Evolutionary conservation across 2,113 vertebrate species (phyloP).

Genomic region (Rhinogobius similis): DNA sequence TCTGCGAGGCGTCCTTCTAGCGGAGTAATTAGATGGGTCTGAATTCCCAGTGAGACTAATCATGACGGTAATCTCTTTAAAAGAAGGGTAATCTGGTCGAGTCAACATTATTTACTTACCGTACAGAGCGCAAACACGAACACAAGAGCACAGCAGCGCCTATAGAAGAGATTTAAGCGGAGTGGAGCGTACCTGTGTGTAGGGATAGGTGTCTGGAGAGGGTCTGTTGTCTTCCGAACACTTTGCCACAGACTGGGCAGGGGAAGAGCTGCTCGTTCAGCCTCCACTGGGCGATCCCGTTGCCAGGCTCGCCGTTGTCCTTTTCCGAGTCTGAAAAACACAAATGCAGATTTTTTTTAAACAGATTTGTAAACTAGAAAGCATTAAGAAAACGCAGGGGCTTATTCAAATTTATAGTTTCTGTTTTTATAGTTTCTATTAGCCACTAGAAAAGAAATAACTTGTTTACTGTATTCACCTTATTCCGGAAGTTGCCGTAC

Average conservation of each 20-base stretch:
- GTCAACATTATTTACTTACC: conserved; percentile 71
- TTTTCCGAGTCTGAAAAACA: conserved; percentile 85
- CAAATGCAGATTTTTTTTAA: neutral
- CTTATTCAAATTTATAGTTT: too few relatives aligned
- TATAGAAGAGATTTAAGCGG: neutral
- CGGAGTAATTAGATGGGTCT: conserved; percentile 67
- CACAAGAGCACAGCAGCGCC: conserved; percentile 2
- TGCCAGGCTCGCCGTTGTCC: conserved; percentile 85
- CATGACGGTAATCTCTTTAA: conserved; percentile 78
- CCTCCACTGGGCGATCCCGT: conserved; percentile 89
- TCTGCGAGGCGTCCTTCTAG: conserved; percentile 54
- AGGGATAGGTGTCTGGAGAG: conserved; percentile 94
- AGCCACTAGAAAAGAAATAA: too few relatives aligned
- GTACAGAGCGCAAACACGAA: conserved; percentile 22
- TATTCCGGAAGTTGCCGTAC: too few relatives aligned
- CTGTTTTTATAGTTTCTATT: too few relatives aligned
- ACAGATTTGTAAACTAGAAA: too few relatives aligned
- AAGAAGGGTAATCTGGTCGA: conserved; percentile 76
- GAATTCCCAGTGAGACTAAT: conserved; percentile 79
- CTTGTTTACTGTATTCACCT: too few relatives aligned
- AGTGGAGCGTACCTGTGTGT: conserved; percentile 87
- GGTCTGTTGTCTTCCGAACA: conserved; percentile 96
- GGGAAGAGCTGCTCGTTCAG: conserved; percentile 94
- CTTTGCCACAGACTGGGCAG: conserved; percentile 94
- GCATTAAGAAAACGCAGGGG: too few relatives aligned